Base-by-base conservation (phyloP, 1,140 invertebrate genomes). In the Monomorium pharaonis region DNA sequence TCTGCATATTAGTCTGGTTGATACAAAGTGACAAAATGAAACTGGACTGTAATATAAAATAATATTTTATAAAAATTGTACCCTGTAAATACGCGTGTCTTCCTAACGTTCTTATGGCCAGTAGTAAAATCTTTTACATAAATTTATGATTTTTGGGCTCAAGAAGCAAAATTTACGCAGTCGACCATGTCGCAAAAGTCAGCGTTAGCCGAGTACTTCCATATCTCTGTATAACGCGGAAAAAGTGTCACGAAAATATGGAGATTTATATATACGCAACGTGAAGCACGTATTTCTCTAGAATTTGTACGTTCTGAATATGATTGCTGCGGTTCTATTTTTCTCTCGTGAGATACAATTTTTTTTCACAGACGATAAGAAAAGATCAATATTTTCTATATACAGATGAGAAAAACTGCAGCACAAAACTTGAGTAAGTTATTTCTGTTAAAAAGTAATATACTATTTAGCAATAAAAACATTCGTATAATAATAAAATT, bases 181-280 rank as follows among this genome's bases (percentile, higher is more conserved):
- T 21, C 33, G 30, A 7, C 14, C 21, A 21, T 16, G 21, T 14
- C 24, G 24, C 65, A 56, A 81, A 81, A 78, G 44, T 78, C 58
- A n/a, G n/a, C 27, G 24, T 51, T 33, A 27, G 21, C 3, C 24
- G 24, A 44, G 33, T 18, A 81, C 30, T 65, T 78, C 47, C 62
- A 42, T 58, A 70, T 81, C 49, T 30, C 27, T 27, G 24, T 37
- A 4, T 81, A 72, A 70, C 37, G 24, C 3, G 51, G 37, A 72
- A 69, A 56, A 69, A 56, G 24, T 12, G 65, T 80, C 63, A 27
- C 44, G 47, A 54, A 69, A 80, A 69, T 80, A 69, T 80, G 62
- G 33, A 69, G 77, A 80, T 80, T 80, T 51, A 80, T 56, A 80
- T 56, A 80, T 42, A 27, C 62, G 30, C 14, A 42, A 14, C 10